Evolutionary conservation across 2,888 invertebrate species (phyloP).

Genomic region (Atethmia centrago): DNA sequence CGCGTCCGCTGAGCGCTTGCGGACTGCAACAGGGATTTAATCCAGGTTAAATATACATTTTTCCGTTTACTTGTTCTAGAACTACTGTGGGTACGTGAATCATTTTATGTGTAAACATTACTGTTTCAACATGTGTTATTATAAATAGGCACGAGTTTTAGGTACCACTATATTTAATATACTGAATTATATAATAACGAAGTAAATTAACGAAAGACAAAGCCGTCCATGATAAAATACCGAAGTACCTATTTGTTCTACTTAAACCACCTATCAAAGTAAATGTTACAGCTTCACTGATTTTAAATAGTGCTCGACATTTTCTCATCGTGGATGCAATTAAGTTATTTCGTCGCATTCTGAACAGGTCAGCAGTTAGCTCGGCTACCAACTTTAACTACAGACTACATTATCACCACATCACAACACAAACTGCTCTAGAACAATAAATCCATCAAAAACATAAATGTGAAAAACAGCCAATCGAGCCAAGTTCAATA

Average conservation of each 20-base stretch:
- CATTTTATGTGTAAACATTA: background rate
- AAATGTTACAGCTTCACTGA: background rate
- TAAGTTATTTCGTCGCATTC: background rate
- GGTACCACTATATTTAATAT: too few species aligned
- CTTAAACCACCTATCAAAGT: background rate
- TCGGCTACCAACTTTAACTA: background rate
- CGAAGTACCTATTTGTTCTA: too few species aligned
- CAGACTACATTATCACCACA: background rate
- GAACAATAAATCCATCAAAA: too few species aligned
- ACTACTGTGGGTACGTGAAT: too few species aligned
- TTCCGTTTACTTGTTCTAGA: background rate
- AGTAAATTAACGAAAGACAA: too few species aligned
- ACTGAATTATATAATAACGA: too few species aligned
- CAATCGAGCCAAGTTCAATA: too few species aligned
- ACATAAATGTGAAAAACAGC: too few species aligned
- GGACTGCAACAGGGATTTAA: constrained; percentile 85
- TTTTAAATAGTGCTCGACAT: background rate
- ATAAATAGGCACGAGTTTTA: too few species aligned
- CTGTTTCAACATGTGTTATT: background rate
- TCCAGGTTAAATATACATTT: background rate
- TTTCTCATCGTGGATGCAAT: background rate
- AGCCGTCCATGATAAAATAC: too few species aligned
- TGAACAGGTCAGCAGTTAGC: background rate
- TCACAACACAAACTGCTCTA: too few species aligned
- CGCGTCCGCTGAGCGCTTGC: constrained; percentile 89